phyloP scores from a whole-genome alignment of 2,888 invertebrate genomes.

The Hypolimnas misippus region DNA sequence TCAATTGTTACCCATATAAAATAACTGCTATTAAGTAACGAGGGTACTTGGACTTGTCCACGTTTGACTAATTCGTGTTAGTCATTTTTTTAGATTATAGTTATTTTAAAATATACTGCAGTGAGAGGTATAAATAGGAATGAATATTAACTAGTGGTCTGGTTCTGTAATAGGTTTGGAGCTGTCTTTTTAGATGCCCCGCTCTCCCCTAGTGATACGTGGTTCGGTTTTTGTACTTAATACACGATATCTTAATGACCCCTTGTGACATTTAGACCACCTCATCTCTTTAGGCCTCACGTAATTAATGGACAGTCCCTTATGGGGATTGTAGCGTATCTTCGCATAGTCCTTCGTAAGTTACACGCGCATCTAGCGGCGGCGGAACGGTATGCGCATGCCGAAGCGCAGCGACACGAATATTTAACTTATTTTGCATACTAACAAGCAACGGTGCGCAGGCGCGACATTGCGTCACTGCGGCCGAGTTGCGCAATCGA shows the following conservation, averaged over 20 bases:
- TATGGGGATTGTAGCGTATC: constrained; percentile 13
- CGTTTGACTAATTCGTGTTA: background rate
- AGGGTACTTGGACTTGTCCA: background rate
- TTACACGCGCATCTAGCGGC: constrained; percentile 49
- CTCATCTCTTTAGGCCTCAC: no score
- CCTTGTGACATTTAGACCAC: no score
- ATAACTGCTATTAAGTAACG: constrained; percentile 14
- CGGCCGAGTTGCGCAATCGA: constrained; percentile 50
- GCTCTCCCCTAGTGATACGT: no score
- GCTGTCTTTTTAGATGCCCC: no score
- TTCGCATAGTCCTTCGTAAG: constrained; percentile 18
- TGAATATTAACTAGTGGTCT: background rate
- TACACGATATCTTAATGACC: no score
- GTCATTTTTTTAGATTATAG: background rate
- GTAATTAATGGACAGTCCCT: no score
- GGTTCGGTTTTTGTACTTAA: no score
- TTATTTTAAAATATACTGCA: background rate
- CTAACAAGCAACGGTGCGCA: constrained; percentile 70
- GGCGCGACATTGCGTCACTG: constrained; percentile 74
- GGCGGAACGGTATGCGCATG: constrained; percentile 64
- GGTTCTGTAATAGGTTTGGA: no score
- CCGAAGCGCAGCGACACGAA: constrained; percentile 60
- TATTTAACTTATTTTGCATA: constrained; percentile 78
- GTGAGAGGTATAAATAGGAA: background rate
- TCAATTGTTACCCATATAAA: background rate